Evolutionary conservation across 2,113 vertebrate species (phyloP).

Genomic region (Arvicanthis niloticus): DNA sequence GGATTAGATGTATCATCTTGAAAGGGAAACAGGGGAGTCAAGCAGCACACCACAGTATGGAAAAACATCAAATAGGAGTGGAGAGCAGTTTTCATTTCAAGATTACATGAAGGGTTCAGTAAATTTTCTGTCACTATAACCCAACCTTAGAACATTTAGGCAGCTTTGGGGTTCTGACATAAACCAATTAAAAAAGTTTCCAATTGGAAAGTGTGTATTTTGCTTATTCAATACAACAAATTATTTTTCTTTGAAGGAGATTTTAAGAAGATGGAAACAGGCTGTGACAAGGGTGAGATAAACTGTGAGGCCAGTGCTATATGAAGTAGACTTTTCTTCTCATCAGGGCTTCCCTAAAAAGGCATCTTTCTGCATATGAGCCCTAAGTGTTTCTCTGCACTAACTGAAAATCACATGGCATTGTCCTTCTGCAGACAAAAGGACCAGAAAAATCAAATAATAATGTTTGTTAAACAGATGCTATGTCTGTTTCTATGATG

Average conservation of each 20-base stretch:
- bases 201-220: not conserved
- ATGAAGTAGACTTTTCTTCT: not conserved
- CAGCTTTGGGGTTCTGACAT: not conserved
- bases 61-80: not conserved
- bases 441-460: not conserved
- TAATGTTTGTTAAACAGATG: not conserved
- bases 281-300: not conserved
- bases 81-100: not conserved
- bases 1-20: not conserved
- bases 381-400: not conserved
- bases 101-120: not conserved
- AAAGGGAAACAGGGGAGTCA: not conserved
- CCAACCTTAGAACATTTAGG: not conserved
- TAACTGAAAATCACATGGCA: conserved; percentile 16
- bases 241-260: not conserved
- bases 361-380: not conserved
- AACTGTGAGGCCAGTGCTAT: conserved; percentile 24
- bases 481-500: not conserved
- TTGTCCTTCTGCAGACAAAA: not conserved
- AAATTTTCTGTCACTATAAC: conserved; percentile 2
- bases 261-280: conserved; percentile 20
- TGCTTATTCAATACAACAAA: not conserved
- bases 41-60: not conserved
- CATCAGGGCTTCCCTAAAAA: not conserved
- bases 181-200: not conserved